Percentiles rank a stretch among this genome's conserved stretches.
phyloP scores from a whole-genome alignment of 2,888 invertebrate genomes.

The Coleophora deauratella region DNA sequence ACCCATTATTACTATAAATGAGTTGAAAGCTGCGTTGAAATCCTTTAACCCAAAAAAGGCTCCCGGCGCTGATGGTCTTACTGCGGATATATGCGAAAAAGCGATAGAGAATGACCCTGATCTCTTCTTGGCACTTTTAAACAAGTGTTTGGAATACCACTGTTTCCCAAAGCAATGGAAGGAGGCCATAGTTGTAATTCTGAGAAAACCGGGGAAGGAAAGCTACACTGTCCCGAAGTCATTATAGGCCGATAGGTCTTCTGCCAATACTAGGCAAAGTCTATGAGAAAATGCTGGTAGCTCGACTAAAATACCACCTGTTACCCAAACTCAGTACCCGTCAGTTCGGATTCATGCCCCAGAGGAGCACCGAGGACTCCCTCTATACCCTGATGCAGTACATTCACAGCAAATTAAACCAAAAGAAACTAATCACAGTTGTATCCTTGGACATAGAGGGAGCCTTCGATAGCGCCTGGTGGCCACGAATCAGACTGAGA shows the following conservation, averaged over 20 bases:
- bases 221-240: constrained; percentile 3
- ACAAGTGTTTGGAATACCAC: constrained; percentile 3
- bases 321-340: constrained; percentile 2
- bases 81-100: constrained; percentile 15
- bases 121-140: background rate
- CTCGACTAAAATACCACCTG: constrained; percentile 2
- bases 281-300: constrained; percentile 10
- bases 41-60: constrained; percentile 14
- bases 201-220: constrained; percentile 7
- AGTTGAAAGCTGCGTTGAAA: constrained; percentile 3
- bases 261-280: constrained; percentile 11
- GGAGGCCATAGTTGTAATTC: constrained; percentile 1
- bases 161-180: constrained; percentile 11
- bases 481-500: constrained; percentile 10
- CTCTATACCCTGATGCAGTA: constrained; percentile 3
- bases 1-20: constrained; percentile 9
- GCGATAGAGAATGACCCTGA: constrained; percentile 8
- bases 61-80: constrained; percentile 16
- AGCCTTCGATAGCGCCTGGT: constrained; percentile 9
- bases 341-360: constrained; percentile 15
- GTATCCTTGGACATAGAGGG: constrained; percentile 13
- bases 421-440: constrained; percentile 2
- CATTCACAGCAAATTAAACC: background rate
- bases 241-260: constrained; percentile 12
- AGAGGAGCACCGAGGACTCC: constrained; percentile 5